Conservation (phyloP, 1,140 invertebrate genomes). For the Macrosteles quadrilineatus region DNA sequence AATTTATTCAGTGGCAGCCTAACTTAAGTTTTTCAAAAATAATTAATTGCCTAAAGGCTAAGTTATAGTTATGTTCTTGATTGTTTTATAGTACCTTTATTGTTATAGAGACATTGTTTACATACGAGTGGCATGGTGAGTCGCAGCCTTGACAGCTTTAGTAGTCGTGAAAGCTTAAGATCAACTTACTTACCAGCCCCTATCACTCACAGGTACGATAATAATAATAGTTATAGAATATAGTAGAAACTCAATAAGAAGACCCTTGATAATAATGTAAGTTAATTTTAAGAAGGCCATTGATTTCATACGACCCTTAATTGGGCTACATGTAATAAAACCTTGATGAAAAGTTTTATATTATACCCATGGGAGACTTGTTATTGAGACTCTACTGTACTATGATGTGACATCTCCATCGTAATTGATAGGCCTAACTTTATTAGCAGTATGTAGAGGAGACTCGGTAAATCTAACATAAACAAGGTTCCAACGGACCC, state of each 20-base stretch:
- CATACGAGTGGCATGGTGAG: constrained; percentile 8
- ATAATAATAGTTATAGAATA: too few species aligned
- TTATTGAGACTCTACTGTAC: not conserved
- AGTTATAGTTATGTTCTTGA: too few species aligned
- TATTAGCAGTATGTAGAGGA: too few species aligned
- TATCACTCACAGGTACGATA: constrained; percentile 40
- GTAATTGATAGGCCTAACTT: too few species aligned
- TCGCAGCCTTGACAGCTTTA: not conserved
- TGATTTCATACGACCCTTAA: not conserved
- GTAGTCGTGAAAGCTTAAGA: constrained; percentile 33
- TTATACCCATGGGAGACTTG: too few species aligned
- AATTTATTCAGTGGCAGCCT: too few species aligned
- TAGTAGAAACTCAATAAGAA: not conserved
- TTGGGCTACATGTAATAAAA: not conserved
- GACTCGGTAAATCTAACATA: too few species aligned
- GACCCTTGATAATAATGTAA: not conserved
- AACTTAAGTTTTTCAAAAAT: too few species aligned
- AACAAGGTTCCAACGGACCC: too few species aligned
- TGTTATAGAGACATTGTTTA: too few species aligned
- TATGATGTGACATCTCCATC: not conserved
- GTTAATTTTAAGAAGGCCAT: not conserved
- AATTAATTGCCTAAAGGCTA: too few species aligned
- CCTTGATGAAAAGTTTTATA: not conserved
- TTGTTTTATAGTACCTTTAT: too few species aligned
- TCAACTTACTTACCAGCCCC: constrained; percentile 37